These are phyloP conservation scores for Falcaria lacertinaria DNA, from an alignment of 2,888 invertebrate genomes.

Conservation along the genomic window DNA sequence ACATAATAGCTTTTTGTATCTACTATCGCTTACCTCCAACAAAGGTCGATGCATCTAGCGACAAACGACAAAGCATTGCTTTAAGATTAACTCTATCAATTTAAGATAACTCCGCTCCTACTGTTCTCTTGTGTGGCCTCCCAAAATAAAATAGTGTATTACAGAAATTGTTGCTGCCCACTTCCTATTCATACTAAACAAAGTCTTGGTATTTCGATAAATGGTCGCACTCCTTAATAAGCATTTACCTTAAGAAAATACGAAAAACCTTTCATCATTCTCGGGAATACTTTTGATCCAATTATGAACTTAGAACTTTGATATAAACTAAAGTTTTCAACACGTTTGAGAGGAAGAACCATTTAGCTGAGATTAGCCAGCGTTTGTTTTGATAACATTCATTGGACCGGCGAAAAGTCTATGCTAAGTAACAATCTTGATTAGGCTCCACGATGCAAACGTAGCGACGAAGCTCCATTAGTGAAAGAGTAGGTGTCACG, in stretches of 20 bases:
- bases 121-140: conserved; percentile 59
- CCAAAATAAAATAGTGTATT: conserved; percentile 20
- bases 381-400: conserved; percentile 11
- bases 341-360: too few relatives aligned
- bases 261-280: neutral
- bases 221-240: neutral
- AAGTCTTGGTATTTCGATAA: neutral
- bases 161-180: conserved; percentile 10
- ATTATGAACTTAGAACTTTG: neutral
- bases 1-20: conserved; percentile 38
- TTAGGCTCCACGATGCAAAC: conserved; percentile 61
- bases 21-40: conserved; percentile 41
- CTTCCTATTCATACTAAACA: conserved; percentile 7
- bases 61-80: conserved; percentile 60
- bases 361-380: too few relatives aligned
- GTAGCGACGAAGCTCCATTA: conserved; percentile 67
- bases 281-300: neutral
- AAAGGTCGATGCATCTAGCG: conserved; percentile 44
- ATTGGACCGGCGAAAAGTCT: conserved; percentile 56
- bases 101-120: conserved; percentile 58
- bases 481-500: conserved; percentile 74
- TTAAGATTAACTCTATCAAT: conserved; percentile 68
- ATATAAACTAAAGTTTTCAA: too few relatives aligned
- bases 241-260: neutral
- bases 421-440: conserved; percentile 69